A percentile compares a stretch with the other conserved stretches of the same genome.
These are phyloP conservation scores for Pangasianodon hypophthalmus DNA, from an alignment of 2,113 vertebrate genomes.

Conservation along the genomic window DNA sequence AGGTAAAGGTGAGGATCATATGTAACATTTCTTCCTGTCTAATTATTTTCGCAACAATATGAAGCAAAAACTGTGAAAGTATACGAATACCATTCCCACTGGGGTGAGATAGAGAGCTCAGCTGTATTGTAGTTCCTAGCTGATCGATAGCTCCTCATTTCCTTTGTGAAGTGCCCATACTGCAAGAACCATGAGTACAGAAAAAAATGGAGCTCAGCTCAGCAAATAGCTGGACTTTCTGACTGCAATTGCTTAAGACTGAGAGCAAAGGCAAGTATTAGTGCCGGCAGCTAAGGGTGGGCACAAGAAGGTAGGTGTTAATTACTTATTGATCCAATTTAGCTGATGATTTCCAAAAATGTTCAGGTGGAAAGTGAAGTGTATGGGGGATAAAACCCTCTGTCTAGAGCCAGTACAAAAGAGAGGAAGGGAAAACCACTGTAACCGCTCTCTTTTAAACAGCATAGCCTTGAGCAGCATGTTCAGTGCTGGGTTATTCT, in stretches of 20 bases:
- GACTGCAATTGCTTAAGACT: not conserved
- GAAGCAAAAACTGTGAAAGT: not conserved
- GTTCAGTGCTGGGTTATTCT: not conserved
- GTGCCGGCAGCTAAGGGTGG: constrained; percentile 51
- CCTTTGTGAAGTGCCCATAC: constrained; percentile 28
- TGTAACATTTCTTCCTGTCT: not conserved
- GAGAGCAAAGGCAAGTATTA: not conserved
- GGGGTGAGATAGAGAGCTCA: constrained; percentile 48
- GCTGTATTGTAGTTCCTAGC: not conserved
- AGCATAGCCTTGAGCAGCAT: not conserved
- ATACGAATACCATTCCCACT: not conserved
- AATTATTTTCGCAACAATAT: not conserved
- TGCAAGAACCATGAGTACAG: constrained; percentile 21
- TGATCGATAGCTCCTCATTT: constrained; percentile 41
- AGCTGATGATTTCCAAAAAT: constrained; percentile 69
- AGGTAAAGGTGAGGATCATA: not conserved
- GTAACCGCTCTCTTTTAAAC: not conserved
- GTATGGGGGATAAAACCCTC: not conserved
- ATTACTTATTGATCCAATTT: constrained; percentile 81
- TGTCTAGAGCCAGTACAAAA: not conserved
- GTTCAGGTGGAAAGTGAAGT: not conserved
- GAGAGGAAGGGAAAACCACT: constrained; percentile 16
- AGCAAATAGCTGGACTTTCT: constrained; percentile 29
- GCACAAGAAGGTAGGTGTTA: constrained; percentile 72
- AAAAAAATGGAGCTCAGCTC: constrained; percentile 34